Base-by-base conservation (phyloP, 2,888 invertebrate species). In the Petrolisthes cinctipes region DNA sequence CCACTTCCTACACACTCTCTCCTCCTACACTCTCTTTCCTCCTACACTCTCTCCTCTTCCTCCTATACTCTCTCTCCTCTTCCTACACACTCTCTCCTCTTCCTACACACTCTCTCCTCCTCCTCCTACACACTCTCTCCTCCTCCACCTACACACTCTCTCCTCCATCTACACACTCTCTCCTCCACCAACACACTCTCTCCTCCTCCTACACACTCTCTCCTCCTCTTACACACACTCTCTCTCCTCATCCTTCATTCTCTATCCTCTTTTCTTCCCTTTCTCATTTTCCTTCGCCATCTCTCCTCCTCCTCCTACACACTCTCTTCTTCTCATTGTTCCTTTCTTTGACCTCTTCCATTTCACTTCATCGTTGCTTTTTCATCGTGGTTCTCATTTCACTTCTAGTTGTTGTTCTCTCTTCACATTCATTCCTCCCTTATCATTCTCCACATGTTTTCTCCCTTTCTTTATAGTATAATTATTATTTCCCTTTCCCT, bases 11-110 rank as follows among this genome's bases (percentile, higher is more conserved):
- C 37, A 37, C 37, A 37, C 37, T 37, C 37, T 37, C 37, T 37
- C 37, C 2, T 37, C 2, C 37, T 37, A 37, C 37, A 37, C 17
- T 61, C 11, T 61, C 61, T 61, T 3, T 61, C 61, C 3, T 37
- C 2, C 37, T 37, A 37, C 37, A 37, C 61, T 61, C 61, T 61
- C 61, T 61, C 61, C 17, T n/a, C 5, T 5, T 56, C 23, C 56
- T 5, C 71, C 57, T 51, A 61, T 71, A 54, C 54, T 76, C 84
- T 84, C 84, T 84, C 84, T 84, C 84, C 78, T 61, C 51, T 78
- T 84, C 84, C 61, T 61, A 61, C 84, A 78, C 84, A 78, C 84
- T 84, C 84, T 84, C 84, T 78, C 78, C 66, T 53, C 51, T 78
- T 84, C 61, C 76, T 53, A 57, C 76, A 76, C 76, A 73, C 56